Evolutionary conservation across 2,797 vertebrate species (phyloP), one percentile per base, ranked within the genome.

Genomic region (Esox lucius): DNA sequence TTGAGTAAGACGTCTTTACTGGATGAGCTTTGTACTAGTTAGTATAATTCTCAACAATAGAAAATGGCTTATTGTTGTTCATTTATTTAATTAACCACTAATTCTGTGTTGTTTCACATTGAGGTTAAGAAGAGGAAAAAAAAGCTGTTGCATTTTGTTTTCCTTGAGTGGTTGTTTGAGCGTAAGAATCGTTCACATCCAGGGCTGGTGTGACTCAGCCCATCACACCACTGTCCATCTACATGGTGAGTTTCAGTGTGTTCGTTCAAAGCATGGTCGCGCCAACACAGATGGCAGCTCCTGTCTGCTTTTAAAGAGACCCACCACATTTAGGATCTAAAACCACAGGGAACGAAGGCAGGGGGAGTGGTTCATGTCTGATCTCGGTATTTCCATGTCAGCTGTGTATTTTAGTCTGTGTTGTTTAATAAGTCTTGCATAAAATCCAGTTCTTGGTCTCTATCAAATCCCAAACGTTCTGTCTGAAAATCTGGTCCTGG

Each of bases 181-280:
- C 90, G 86, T 92, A 89, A 85, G 88, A 85, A 80, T 85, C 13
- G 87, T 92, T 86, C 87, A 87, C 90, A 89, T 92, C 91, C 89
- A 89, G 86, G 88, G 90, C 86, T 93, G 89, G 89, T 87, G 87
- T 89, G 90, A 86, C 91, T 87, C 73, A 67, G 9, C 87, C 83
- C 70, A 65, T 66, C 78, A 85, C 87, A 90, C 92, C 90, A 91
- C 91, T 91, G 93, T 93, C 90, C 92, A 91, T 92, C 90, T 90
- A 88, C 89, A 91, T 87, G 90, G 88, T 88, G 87, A 91, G 88
- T 89, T 88, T 90, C 92, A 84, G 89, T 92, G 89, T 92, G 91
- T 92, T 90, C 87, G 90, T 91, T 89, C 91, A 86, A 91, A 91
- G 91, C 92, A 93, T 93, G 91, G 91, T 93, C 90, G 91, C 90